Percentiles rank a stretch among this genome's conserved stretches.
phyloP scores from a whole-genome alignment of 2,797 vertebrate species.

The Megaceryle alcyon region DNA sequence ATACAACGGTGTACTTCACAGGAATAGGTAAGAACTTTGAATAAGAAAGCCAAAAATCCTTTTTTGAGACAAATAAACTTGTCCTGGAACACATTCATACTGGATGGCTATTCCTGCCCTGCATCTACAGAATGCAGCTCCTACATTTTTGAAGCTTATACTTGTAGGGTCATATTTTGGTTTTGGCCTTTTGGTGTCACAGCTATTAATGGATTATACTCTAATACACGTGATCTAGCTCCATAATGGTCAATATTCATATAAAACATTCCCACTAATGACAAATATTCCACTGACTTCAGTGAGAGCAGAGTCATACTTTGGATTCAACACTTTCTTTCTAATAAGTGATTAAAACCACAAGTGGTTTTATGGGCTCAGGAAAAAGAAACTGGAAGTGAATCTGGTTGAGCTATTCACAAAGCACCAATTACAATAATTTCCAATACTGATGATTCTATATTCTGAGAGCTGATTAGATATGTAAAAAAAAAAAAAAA shows the following conservation, averaged over 20 bases:
- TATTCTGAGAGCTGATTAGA: not conserved
- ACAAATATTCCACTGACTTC: not conserved
- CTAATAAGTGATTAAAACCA: not conserved
- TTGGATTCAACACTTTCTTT: not conserved
- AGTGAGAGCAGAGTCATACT: not conserved
- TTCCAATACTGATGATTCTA: not conserved
- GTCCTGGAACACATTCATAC: not conserved
- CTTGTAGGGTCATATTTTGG: not conserved
- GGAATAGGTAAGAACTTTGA: not conserved
- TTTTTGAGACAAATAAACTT: not conserved
- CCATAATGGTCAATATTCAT: not conserved
- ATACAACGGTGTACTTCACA: not conserved
- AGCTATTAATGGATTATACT: not conserved
- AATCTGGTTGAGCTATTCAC: not conserved
- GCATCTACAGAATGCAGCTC: not conserved
- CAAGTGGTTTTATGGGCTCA: not conserved
- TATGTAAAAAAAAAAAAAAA: not conserved
- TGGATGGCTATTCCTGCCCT: not conserved
- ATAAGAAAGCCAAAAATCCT: not conserved
- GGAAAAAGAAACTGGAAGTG: not conserved
- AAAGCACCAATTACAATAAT: not conserved
- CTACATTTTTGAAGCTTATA: not conserved
- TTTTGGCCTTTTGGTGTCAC: not conserved
- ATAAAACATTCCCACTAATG: not conserved
- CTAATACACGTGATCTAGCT: not conserved